These are phyloP conservation scores for Megalops cyprinoides DNA, from an alignment of 2,797 vertebrate genomes.

Conservation along the genomic window DNA sequence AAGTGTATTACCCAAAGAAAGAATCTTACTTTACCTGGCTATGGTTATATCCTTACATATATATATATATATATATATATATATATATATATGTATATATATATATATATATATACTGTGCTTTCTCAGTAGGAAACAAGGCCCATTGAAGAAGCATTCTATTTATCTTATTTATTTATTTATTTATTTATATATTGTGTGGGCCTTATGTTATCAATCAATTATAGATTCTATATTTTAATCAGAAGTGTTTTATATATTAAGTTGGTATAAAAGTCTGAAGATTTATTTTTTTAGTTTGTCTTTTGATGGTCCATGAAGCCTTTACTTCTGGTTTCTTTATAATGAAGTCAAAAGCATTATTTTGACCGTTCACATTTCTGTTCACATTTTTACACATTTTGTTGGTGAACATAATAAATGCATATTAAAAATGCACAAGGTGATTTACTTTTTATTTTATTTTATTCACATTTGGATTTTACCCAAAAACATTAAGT, in stretches of 20 bases:
- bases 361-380: constrained; percentile 31
- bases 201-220: constrained; percentile 54
- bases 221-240: constrained; percentile 57
- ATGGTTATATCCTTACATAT: background rate
- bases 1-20: constrained; percentile 1
- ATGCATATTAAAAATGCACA: constrained; percentile 26
- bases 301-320: constrained; percentile 30
- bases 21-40: background rate
- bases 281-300: constrained; percentile 27
- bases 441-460: constrained; percentile 1
- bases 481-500: constrained; percentile 29
- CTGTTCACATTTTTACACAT: constrained; percentile 35
- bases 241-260: constrained; percentile 43
- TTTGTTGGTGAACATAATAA: constrained; percentile 42
- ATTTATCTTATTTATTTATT: constrained; percentile 57
- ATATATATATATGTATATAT: background rate
- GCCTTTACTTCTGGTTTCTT: constrained; percentile 40
- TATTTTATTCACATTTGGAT: constrained; percentile 27
- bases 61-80: background rate
- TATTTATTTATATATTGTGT: constrained; percentile 63
- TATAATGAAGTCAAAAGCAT: constrained; percentile 40
- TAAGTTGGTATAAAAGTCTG: constrained; percentile 36
- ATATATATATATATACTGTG: background rate
- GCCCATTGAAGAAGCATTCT: constrained; percentile 46
- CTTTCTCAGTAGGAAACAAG: constrained; percentile 17